Evolutionary conservation across 2,888 invertebrate genomes (phyloP), one percentile per base, ranked within the genome.

Genomic region (Tetragnatha montana): DNA sequence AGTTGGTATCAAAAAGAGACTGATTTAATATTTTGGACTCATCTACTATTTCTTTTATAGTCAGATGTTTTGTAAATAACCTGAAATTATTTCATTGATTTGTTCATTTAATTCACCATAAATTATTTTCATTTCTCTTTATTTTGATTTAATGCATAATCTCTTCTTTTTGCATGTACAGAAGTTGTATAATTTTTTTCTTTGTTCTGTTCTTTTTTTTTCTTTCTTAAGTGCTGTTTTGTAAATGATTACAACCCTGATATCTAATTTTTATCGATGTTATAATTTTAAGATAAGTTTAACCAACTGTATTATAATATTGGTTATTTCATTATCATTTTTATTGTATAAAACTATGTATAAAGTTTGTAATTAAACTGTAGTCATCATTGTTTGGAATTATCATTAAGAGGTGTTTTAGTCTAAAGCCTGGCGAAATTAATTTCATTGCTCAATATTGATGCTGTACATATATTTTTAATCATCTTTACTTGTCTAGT

Each of bases 71-170:
- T 85, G 79, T 85, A 71, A 85, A 85, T 79, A 85, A 71, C 35
- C 35, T 71, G 49, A 60, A 69, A 75, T 8, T 75, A 78, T 51
- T 81, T 81, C 49, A 74, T 51, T 51, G 71, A 79, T 74, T 83
- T 74, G 49, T 73, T 68, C 80, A 87, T 87, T 60, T 78, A 68
- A 81, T 87, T 80, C 87, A 87, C 50, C 70, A 76, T 82, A 81
- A 87, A 87, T 87, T 78, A 87, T 81, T 76, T 71, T 76, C 83
- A 84, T 84, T 68, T 81, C 35, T 81, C 50, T 35, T 51, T 73
- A 74, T 51, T 81, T 82, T n/a, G 22, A 19, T 73, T 73, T 82
- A 22, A 74, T 82, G 73, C 71, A 82, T 71, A 60, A 82, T 74
- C 8, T 74, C 73, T 51, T 82, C 73, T 82, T 21, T 82, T 51